Percentiles rank a stretch among this genome's conserved stretches.
These are phyloP conservation scores for Spheniscus humboldti DNA, from an alignment of 2,797 vertebrate genomes.

Conservation along the genomic window DNA sequence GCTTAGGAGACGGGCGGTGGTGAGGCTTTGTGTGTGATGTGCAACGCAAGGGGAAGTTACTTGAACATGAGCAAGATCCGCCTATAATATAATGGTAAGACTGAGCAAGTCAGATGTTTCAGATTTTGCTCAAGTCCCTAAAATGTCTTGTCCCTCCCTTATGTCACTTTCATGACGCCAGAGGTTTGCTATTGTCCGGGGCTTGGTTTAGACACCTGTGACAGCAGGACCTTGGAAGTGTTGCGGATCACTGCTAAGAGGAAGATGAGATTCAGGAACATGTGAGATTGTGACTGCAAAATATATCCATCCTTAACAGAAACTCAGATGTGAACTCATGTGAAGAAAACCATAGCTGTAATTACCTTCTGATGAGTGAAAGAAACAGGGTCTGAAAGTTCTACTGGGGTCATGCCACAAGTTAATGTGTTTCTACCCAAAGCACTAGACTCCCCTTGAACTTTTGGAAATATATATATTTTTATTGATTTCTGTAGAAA, in stretches of 20 bases:
- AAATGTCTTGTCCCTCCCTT: not conserved
- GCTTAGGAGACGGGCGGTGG: not conserved
- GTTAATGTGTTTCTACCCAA: not conserved
- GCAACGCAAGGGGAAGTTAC: not conserved
- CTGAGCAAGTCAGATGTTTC: not conserved
- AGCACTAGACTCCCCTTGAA: not conserved
- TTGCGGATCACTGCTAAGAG: not conserved
- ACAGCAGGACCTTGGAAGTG: not conserved
- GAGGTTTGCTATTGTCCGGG: not conserved
- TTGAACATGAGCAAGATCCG: not conserved
- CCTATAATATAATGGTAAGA: no score
- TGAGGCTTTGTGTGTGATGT: not conserved
- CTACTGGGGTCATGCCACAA: not conserved
- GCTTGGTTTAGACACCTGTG: not conserved
- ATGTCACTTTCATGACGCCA: not conserved
- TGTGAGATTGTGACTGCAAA: not conserved
- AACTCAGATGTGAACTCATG: not conserved
- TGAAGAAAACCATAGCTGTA: not conserved
- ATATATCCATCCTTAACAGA: not conserved
- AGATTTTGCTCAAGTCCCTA: not conserved
- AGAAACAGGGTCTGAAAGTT: not conserved
- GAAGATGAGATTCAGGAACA: not conserved
- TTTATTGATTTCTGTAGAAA: not conserved
- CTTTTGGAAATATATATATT: not conserved
- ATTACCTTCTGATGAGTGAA: not conserved